phyloP scores from a whole-genome alignment of 2,888 invertebrate genomes.

The Chesias legatella region DNA sequence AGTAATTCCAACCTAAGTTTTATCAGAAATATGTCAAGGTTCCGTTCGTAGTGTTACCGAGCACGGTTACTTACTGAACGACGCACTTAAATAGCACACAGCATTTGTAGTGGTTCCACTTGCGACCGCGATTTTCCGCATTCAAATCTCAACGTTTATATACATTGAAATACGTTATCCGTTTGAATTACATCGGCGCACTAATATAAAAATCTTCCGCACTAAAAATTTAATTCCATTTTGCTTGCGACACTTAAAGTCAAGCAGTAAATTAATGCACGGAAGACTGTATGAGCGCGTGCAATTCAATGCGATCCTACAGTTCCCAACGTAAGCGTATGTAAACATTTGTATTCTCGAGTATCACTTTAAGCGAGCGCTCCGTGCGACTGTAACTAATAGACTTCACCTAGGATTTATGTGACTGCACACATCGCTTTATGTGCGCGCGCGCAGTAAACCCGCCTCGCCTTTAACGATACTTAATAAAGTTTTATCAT shows the following conservation, averaged over 20 bases:
- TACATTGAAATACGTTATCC: neutral
- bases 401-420: slow-evolving; percentile 61
- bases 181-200: slow-evolving; percentile 1
- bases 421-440: slow-evolving; percentile 59
- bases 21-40: slow-evolving; percentile 34
- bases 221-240: slow-evolving; percentile 30
- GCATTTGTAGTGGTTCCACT: slow-evolving; percentile 14
- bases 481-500: slow-evolving; percentile 74
- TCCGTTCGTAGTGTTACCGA: slow-evolving; percentile 20
- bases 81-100: slow-evolving; percentile 5
- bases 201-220: slow-evolving; percentile 21
- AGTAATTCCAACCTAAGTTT: slow-evolving; percentile 25
- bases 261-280: slow-evolving; percentile 37
- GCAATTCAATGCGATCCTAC: slow-evolving; percentile 51
- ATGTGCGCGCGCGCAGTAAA: slow-evolving; percentile 66
- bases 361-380: slow-evolving; percentile 45
- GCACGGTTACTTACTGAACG: slow-evolving; percentile 8
- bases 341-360: slow-evolving; percentile 41
- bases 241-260: slow-evolving; percentile 32
- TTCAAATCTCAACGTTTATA: neutral
- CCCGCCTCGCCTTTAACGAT: slow-evolving; percentile 64
- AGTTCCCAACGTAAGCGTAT: slow-evolving; percentile 47
- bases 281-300: slow-evolving; percentile 31
- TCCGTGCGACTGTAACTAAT: slow-evolving; percentile 81
- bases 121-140: neutral